These are phyloP conservation scores for Meteorus sp. DNA, from an alignment of 1,140 invertebrate genomes.

Conservation along the genomic window DNA sequence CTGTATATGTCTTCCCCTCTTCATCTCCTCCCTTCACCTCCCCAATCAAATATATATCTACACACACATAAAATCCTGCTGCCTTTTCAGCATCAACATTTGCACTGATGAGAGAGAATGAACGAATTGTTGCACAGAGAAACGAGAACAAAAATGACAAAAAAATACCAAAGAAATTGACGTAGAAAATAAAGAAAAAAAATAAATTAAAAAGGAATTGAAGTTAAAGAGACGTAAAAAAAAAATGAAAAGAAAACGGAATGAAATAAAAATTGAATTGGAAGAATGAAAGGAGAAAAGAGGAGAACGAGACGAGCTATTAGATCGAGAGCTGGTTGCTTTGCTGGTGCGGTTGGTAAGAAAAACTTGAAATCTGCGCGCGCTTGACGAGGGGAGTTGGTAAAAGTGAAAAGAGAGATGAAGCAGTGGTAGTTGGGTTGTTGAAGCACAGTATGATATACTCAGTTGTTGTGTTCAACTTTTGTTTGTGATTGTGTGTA, in stretches of 20 bases:
- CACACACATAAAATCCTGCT: too few relatives aligned
- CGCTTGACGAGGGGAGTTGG: constrained; percentile 40
- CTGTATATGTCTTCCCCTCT: too few relatives aligned
- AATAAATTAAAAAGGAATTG: too few relatives aligned
- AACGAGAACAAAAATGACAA: neutral
- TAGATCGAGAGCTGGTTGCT: constrained; percentile 48
- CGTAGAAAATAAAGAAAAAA: constrained; percentile 10
- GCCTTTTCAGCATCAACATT: neutral
- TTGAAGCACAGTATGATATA: constrained; percentile 1
- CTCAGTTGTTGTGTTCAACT: neutral
- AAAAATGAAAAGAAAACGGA: neutral
- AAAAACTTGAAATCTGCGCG: constrained; percentile 53
- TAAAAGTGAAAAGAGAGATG: constrained; percentile 27
- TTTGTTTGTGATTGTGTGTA: neutral
- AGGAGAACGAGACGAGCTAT: constrained; percentile 40
- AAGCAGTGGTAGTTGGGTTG: neutral
- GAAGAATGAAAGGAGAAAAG: constrained; percentile 15
- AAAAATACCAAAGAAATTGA: neutral
- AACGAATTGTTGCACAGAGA: neutral
- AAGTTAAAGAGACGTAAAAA: constrained; percentile 2
- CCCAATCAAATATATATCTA: too few relatives aligned
- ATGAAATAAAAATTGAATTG: neutral
- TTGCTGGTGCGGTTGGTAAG: constrained; percentile 32
- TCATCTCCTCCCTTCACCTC: constrained; percentile 23
- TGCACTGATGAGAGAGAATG: neutral